These are phyloP conservation scores for Aproaerema taeniolella DNA, from an alignment of 2,888 invertebrate genomes.

Conservation along the genomic window DNA sequence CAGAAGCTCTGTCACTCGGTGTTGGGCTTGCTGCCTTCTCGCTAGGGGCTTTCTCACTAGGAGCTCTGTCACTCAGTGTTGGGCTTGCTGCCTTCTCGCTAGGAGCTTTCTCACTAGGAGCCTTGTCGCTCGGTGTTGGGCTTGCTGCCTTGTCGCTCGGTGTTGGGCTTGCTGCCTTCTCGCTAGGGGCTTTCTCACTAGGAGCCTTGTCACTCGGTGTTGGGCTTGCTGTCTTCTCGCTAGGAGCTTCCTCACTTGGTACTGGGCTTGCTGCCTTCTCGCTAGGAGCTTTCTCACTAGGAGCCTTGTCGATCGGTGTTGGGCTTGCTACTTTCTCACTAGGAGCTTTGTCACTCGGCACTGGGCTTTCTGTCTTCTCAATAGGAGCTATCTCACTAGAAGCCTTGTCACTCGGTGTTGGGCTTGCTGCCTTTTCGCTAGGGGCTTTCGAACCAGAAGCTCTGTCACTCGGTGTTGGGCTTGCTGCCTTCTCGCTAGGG, in stretches of 20 bases:
- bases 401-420: background rate
- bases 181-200: too few relatives aligned
- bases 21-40: conserved; percentile 15
- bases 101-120: background rate
- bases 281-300: background rate
- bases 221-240: conserved; percentile 15
- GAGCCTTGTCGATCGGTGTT: background rate
- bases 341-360: background rate
- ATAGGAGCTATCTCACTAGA: background rate
- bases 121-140: conserved; percentile 3
- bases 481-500: conserved; percentile 5
- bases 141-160: conserved; percentile 8
- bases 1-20: background rate
- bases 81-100: background rate
- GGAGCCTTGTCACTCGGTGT: conserved; percentile 1
- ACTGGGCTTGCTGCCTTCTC: background rate
- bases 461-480: conserved; percentile 12
- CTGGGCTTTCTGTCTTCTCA: background rate
- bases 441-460: too few relatives aligned
- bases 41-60: background rate
- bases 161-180: background rate
- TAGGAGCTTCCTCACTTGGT: conserved; percentile 6
- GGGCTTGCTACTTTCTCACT: conserved; percentile 2
- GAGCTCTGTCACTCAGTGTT: conserved; percentile 8
- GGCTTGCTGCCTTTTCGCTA: too few relatives aligned